Evolutionary conservation across 2,888 invertebrate species (phyloP), one percentile per base, ranked within the genome.

Genomic region (Perdita meconis): DNA sequence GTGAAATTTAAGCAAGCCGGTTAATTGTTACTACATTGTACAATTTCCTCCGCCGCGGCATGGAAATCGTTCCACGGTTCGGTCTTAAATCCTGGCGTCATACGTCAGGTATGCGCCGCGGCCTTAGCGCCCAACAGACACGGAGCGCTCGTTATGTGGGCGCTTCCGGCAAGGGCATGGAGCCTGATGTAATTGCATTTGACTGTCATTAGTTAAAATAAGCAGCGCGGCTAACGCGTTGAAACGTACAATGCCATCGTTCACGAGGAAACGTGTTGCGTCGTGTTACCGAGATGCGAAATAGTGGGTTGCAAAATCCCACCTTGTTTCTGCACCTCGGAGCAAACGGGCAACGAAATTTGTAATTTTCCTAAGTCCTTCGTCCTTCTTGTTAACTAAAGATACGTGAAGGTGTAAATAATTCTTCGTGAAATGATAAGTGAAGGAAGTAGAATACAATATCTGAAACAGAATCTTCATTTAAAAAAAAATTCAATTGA

Each of bases 141-240:
- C 78, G 67, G n/a, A 67, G 74, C 36, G 68, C 71, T 75, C 75
- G 80, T 81, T 79, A 81, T 76, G 79, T 61, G 79, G 68, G 64
- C 72, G 79, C 80, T 81, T 81, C 80, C 80, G 80, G 80, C 79
- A 81, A 79, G 64, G 71, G 75, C 64, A 72, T 42, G 71, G 68
- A 66, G 44, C 65, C 68, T 51, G 73, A 65, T 72, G 80, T 81
- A 81, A 81, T 81, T 81, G 72, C 80, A 68, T 81, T 81, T 70
- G 80, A 69, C 57, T 76, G 75, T 78, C 61, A 64, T 75, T 67
- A 53, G 68, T 57, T 69, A 63, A 74, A 80, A 68, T 70, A 71
- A 74, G 44, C 67, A 34, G 65, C 78, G 61, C 51, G 66, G 56
- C 57, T 56, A 55, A 67, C 71, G 71, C 57, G 53, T 65, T 65